phyloP scores from a whole-genome alignment of 2,113 vertebrate genomes.

The Rhipidura dahli region DNA sequence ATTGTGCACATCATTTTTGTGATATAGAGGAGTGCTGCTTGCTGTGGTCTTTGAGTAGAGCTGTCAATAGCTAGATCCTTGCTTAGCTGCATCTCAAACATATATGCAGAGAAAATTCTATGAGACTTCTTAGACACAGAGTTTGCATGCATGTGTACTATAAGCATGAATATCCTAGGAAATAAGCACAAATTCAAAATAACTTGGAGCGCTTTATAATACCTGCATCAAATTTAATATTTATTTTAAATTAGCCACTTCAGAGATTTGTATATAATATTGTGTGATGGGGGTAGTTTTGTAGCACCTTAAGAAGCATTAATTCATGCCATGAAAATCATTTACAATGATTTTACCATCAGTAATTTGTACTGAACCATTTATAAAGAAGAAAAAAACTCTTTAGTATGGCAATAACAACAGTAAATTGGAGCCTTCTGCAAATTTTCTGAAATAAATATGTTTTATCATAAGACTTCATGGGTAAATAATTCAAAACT shows the following conservation, averaged over 20 bases:
- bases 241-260: conserved; percentile 38
- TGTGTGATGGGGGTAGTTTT: conserved; percentile 41
- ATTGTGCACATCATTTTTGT: not conserved
- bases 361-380: conserved; percentile 6
- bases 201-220: not conserved
- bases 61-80: not conserved
- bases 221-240: not conserved
- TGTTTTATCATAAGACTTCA: not conserved
- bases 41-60: not conserved
- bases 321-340: not conserved
- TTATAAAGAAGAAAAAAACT: not conserved
- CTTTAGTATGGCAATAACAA: not conserved
- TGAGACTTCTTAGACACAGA: not conserved
- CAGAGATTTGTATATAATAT: conserved; percentile 5
- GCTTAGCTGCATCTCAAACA: not conserved
- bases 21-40: not conserved
- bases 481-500: conserved; percentile 45
- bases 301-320: conserved; percentile 1
- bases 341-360: conserved; percentile 21
- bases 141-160: not conserved
- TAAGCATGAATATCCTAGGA: not conserved
- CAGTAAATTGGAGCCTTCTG: not conserved
- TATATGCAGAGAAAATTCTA: not conserved
- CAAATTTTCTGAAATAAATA: conserved; percentile 43
- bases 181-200: not conserved